Percentiles rank a stretch among this genome's conserved stretches.
phyloP scores from a whole-genome alignment of 2,113 vertebrate species.

The Suricata suricatta region DNA sequence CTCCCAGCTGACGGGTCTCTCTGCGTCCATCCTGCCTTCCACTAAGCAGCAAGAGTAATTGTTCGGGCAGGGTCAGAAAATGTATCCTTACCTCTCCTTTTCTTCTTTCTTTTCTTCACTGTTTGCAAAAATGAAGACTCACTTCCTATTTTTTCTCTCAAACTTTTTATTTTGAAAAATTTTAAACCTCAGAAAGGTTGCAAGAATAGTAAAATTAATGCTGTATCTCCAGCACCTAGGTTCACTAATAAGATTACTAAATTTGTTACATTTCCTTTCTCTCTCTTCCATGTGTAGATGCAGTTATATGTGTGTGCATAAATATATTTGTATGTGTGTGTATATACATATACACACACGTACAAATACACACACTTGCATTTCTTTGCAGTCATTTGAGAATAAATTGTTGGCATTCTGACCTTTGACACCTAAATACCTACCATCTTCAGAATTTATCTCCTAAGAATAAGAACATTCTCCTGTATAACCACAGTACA shows the following conservation, averaged over 20 bases:
- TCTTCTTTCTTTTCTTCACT: background rate
- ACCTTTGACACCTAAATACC: background rate
- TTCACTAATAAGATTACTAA: background rate
- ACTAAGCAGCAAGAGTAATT: background rate
- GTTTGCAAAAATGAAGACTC: background rate
- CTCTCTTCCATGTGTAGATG: background rate
- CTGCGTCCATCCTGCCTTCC: background rate
- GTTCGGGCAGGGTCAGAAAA: background rate
- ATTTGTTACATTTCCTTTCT: background rate
- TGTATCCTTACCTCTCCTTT: background rate
- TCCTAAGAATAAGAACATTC: background rate
- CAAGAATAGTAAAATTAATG: background rate
- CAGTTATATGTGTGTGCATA: background rate
- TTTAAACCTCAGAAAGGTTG: background rate
- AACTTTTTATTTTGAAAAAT: background rate
- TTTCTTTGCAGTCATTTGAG: background rate
- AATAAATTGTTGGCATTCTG: background rate
- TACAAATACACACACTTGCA: background rate
- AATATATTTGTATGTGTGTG: background rate
- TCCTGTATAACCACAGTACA: background rate
- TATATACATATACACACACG: background rate
- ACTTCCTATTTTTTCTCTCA: background rate
- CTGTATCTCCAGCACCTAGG: background rate
- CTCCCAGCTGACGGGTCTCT: background rate
- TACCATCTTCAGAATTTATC: background rate